phyloP scores from a whole-genome alignment of 1,140 invertebrate genomes.

The Asbolus verrucosus region DNA sequence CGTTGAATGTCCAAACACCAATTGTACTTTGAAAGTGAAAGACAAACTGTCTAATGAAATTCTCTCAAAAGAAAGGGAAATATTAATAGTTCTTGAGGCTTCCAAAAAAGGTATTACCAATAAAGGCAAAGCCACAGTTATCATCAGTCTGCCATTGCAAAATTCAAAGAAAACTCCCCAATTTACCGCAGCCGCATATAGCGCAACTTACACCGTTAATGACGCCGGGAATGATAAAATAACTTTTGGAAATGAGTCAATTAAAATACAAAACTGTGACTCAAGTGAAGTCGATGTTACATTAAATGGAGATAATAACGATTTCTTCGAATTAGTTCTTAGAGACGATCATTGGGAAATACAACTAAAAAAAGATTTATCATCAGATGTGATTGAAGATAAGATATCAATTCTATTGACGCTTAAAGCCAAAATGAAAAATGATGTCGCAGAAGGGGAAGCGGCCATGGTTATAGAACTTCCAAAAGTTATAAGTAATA shows the following conservation, averaged over 20 bases:
- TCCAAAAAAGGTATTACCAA: not conserved
- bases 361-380: no score
- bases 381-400: no score
- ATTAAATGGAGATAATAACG: not conserved
- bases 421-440: not conserved
- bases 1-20: no score
- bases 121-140: not conserved
- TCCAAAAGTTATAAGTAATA: not conserved
- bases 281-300: not conserved
- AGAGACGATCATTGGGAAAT: no score
- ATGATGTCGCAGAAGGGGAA: not conserved
- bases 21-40: not conserved
- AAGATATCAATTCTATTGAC: no score
- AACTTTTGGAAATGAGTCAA: not conserved
- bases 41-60: not conserved
- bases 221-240: not conserved
- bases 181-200: constrained; percentile 2
- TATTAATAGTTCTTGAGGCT: not conserved
- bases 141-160: constrained; percentile 11
- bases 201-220: not conserved
- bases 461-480: not conserved
- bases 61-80: not conserved
- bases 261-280: not conserved
- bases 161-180: not conserved
- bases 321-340: no score